Evolutionary conservation across 2,113 vertebrate genomes (phyloP).

Genomic region (Acanthochromis polyacanthus): DNA sequence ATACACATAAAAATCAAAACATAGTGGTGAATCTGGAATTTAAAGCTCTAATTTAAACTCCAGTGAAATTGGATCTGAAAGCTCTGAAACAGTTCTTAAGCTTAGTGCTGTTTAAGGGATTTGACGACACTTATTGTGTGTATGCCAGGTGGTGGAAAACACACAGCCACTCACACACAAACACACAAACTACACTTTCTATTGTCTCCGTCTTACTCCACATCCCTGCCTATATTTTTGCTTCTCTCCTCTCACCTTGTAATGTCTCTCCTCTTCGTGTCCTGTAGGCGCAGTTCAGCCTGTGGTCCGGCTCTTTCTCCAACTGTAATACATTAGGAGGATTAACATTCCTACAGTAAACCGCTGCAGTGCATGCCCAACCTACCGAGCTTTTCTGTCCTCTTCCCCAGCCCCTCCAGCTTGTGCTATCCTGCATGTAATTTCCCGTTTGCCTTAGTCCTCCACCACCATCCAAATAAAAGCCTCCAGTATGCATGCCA

Average conservation of each 20-base stretch:
- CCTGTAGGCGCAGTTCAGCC: constrained; percentile 57
- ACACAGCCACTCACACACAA: constrained; percentile 6
- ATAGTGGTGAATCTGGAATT: neutral
- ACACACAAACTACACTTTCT: neutral
- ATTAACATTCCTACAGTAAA: constrained; percentile 85
- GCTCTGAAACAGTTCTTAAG: neutral
- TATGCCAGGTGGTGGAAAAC: neutral
- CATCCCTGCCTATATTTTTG: neutral
- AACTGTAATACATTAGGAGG: constrained; percentile 84
- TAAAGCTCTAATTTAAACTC: neutral
- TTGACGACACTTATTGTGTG: constrained; percentile 19
- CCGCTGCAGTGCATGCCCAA: constrained; percentile 49
- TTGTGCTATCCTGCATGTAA: constrained; percentile 69
- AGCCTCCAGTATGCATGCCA: constrained; percentile 28
- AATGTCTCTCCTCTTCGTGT: neutral
- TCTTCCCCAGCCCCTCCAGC: constrained; percentile 52
- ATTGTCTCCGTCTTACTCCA: neutral
- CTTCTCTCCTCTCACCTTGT: neutral
- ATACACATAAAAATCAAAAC: constrained; percentile 5
- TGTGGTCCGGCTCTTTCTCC: constrained; percentile 70
- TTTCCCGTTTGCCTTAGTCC: constrained; percentile 70
- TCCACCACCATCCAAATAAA: constrained; percentile 33
- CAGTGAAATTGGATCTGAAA: constrained; percentile 11
- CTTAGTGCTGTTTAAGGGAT: constrained; percentile 9
- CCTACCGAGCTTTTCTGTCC: constrained; percentile 60